A percentile compares a stretch with the other conserved stretches of the same genome.
Conservation (phyloP, 2,113 vertebrate species). For the Budorcas taxicolor region DNA sequence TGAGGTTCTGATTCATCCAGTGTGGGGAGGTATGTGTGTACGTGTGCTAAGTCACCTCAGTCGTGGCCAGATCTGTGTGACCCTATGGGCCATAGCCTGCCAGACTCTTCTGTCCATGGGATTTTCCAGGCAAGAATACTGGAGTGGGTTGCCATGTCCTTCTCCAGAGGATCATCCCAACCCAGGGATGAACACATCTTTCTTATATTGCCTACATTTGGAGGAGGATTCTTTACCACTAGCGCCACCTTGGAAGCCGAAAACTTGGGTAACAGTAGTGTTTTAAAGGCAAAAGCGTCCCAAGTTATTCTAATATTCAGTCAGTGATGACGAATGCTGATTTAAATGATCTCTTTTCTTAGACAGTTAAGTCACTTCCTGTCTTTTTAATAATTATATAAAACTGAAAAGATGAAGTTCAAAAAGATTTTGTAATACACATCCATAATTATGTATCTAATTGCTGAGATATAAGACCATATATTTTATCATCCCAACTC, state of each 20-base stretch:
- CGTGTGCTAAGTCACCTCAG: neutral
- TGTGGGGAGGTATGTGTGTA: neutral
- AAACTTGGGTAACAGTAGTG: neutral
- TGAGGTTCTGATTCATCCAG: neutral
- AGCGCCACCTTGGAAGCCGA: accelerated
- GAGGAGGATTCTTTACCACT: neutral
- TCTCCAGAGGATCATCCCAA: neutral
- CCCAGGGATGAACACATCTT: neutral
- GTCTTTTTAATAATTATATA: neutral
- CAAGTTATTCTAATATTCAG: neutral
- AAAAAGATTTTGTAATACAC: neutral
- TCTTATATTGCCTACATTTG: neutral
- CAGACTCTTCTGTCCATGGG: neutral
- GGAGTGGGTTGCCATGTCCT: neutral
- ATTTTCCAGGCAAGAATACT: neutral
- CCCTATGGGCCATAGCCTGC: neutral
- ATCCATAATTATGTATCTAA: neutral
- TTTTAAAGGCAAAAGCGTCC: neutral
- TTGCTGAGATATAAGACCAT: neutral
- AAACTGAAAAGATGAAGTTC: slow-evolving; percentile 1
- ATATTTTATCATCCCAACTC: neutral
- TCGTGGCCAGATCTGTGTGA: neutral
- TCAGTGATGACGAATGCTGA: neutral
- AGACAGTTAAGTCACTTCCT: neutral
- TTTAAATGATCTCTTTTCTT: neutral